Percentiles rank a stretch among this genome's conserved stretches.
Conservation (phyloP, 2,888 invertebrate species). For the Dryocosmus kuriphilus region DNA sequence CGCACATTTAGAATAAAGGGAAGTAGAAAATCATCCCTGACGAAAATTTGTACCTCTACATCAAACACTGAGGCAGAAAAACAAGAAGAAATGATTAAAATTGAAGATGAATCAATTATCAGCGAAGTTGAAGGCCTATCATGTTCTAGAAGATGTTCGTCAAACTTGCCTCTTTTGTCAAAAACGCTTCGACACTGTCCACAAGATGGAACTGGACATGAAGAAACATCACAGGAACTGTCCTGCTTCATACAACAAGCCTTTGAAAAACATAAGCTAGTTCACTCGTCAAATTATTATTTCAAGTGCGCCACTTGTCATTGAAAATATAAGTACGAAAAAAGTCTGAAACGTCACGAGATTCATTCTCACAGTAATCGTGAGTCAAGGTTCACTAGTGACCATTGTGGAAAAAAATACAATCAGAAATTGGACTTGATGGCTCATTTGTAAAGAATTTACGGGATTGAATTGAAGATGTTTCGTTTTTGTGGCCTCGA, state of each 20-base stretch:
- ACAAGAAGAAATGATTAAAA: not conserved
- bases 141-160: constrained; percentile 48
- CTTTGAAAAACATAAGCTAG: constrained; percentile 48
- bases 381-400: constrained; percentile 58
- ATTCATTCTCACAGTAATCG: constrained; percentile 48
- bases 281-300: constrained; percentile 36
- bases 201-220: constrained; percentile 58
- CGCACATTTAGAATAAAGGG: constrained; percentile 47
- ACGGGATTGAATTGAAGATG: constrained; percentile 56
- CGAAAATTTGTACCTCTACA: not conserved
- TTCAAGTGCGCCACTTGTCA: constrained; percentile 51
- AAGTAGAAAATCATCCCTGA: not conserved
- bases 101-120: not conserved
- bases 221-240: constrained; percentile 53
- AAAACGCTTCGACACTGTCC: constrained; percentile 52
- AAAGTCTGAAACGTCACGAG: constrained; percentile 54
- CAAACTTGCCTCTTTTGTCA: constrained; percentile 62
- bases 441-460: constrained; percentile 58
- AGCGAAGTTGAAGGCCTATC: constrained; percentile 46
- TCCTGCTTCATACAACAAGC: constrained; percentile 54
- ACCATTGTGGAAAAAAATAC: constrained; percentile 62
- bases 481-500: constrained; percentile 67
- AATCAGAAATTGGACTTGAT: constrained; percentile 62
- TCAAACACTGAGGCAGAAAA: not conserved
- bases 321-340: constrained; percentile 51